Percentiles rank a stretch among this genome's conserved stretches.
These are phyloP conservation scores for Phoeniculus purpureus DNA, from an alignment of 2,797 vertebrate species.

Conservation along the genomic window DNA sequence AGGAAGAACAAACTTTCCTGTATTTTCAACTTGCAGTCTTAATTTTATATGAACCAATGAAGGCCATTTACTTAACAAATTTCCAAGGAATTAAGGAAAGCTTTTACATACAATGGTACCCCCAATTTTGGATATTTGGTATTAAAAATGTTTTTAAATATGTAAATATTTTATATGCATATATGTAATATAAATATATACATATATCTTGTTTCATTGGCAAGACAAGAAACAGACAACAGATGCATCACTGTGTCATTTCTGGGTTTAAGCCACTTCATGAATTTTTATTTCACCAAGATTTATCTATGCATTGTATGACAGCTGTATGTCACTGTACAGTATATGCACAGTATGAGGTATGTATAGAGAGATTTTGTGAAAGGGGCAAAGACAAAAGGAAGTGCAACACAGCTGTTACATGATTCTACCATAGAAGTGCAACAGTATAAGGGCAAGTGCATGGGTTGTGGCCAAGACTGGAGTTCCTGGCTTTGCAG, in stretches of 20 bases:
- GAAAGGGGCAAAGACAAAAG: background rate
- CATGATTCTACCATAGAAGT: background rate
- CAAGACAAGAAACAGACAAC: background rate
- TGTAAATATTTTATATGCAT: too few species aligned
- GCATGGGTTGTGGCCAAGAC: fast-evolving
- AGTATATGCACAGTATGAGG: too few species aligned
- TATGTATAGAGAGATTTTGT: background rate
- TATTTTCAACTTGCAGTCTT: background rate
- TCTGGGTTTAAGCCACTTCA: background rate
- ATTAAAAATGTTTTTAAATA: background rate
- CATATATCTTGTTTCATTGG: background rate
- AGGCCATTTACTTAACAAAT: background rate
- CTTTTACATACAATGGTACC: background rate
- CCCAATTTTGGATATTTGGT: background rate
- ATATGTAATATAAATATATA: background rate
- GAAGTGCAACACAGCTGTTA: background rate
- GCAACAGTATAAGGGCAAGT: background rate
- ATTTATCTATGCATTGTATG: background rate
- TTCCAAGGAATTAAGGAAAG: background rate
- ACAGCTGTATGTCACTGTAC: background rate
- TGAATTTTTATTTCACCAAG: background rate
- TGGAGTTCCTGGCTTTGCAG: background rate
- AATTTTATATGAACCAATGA: background rate
- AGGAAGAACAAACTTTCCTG: background rate
- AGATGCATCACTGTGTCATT: background rate